These are phyloP conservation scores for Lutjanus erythropterus DNA, from an alignment of 2,113 vertebrate genomes.

Conservation along the genomic window DNA sequence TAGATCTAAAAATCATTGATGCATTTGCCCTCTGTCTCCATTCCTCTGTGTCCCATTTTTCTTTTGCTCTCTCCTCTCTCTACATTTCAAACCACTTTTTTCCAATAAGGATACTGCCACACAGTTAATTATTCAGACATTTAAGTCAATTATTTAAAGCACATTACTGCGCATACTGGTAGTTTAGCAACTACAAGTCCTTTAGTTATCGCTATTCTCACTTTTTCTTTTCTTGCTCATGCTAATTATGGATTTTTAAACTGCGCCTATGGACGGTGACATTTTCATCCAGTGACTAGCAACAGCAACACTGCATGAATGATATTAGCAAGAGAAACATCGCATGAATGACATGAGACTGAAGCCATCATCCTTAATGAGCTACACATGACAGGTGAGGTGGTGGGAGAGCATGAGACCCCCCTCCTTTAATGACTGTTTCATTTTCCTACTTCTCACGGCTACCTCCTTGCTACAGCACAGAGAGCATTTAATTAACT, in stretches of 20 bases:
- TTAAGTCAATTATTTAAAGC: neutral
- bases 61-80: neutral
- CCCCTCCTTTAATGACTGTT: conserved; percentile 34
- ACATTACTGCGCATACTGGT: neutral
- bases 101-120: neutral
- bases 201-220: neutral
- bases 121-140: neutral
- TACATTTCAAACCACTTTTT: neutral
- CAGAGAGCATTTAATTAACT: conserved; percentile 59
- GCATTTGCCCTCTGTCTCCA: neutral
- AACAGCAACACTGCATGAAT: conserved; percentile 14
- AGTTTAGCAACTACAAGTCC: conserved; percentile 14
- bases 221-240: neutral
- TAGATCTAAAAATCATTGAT: neutral
- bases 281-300: conserved; percentile 9
- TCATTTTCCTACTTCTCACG: conserved; percentile 38
- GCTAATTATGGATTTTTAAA: neutral
- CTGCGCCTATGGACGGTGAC: neutral
- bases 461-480: conserved; percentile 26
- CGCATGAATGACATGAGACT: conserved; percentile 16
- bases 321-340: neutral
- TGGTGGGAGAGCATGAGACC: neutral
- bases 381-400: conserved; percentile 43
- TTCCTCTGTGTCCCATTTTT: neutral
- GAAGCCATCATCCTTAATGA: conserved; percentile 45